Base-by-base conservation (phyloP, 1,140 invertebrate genomes). In the Caligus rogercresseyi region DNA sequence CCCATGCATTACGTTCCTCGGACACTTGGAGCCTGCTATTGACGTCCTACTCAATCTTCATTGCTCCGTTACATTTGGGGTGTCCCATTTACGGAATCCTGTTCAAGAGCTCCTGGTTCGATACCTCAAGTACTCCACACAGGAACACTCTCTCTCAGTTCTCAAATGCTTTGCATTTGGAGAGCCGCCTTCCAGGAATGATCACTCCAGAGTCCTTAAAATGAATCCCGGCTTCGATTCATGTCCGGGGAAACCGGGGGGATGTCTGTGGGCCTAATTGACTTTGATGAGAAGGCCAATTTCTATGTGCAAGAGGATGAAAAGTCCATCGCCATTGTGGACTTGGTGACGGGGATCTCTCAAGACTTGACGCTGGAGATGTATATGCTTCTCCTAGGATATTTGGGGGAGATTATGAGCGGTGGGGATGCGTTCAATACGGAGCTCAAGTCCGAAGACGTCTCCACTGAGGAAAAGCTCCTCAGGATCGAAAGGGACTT, bases 291-390 rank as follows among this genome's bases (percentile, higher is more conserved):
- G 14, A 54, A 58, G 24, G 23, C 56, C 18, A 61, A 25, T 26
- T 63, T 63, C 25, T 59, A 58, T 26, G 52, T 63, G 19, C 11
- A 18, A 19, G 61, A 63, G 19, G 61, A 63, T 25, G 61, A 63
- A 16, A 63, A 63, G 23, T 21, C 52, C 25, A 62, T 62, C 11
- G 24, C 31, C 26, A 26, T 60, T 14, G 57, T 60, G 14, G 57
- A 60, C 24, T 25, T 60, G 21, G n/a, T 60, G n/a, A 20, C 21
- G 24, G n/a, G 18, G 25, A 19, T 16, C 15, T 25, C 21, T 21
- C n/a, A 20, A 11, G 57, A 60, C n/a, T 25, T 25, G 26, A 2
- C 57, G 2, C 25, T 60, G 24, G 57, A 60, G 16, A 31, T 60
- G 16, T 60, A 24, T 31, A 25, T 60, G 21, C 14, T 31, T 3